Conservation (phyloP, 2,113 vertebrate species). For the Halichoeres trimaculatus region DNA sequence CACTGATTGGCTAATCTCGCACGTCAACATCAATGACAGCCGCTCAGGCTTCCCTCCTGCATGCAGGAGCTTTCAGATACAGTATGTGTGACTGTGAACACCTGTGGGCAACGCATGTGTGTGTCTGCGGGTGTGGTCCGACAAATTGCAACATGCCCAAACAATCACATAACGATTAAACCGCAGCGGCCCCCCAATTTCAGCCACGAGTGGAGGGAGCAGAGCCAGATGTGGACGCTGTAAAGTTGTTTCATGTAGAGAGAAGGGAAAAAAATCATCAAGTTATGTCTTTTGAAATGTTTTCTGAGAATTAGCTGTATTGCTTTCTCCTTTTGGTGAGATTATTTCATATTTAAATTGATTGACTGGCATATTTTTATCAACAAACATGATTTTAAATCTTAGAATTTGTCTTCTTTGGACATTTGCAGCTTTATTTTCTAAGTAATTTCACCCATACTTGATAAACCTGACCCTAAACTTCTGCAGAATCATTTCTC, state of each 20-base stretch:
- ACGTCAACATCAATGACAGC: slow-evolving; percentile 32
- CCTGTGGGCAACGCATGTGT: slow-evolving; percentile 4
- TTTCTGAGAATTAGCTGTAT: not conserved
- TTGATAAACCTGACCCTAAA: too few species aligned
- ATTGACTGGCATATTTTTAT: too few species aligned
- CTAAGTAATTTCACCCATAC: too few species aligned
- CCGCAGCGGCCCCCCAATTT: slow-evolving; percentile 47
- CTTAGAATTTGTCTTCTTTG: too few species aligned
- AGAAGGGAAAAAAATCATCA: not conserved
- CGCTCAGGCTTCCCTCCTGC: not conserved
- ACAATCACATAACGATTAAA: slow-evolving; percentile 69
- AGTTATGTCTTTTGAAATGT: not conserved
- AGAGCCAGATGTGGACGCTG: slow-evolving; percentile 62
- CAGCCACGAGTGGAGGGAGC: slow-evolving; percentile 25
- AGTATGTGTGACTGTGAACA: slow-evolving; percentile 14
- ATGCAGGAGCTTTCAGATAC: slow-evolving; percentile 17
- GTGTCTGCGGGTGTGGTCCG: slow-evolving; percentile 52
- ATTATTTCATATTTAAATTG: too few species aligned
- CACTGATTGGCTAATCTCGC: slow-evolving; percentile 37
- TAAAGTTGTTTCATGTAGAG: not conserved
- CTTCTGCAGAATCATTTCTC: too few species aligned
- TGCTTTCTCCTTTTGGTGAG: too few species aligned
- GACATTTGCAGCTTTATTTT: too few species aligned
- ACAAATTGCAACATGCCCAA: slow-evolving; percentile 63
- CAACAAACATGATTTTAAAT: too few species aligned